These are phyloP conservation scores for Macroglossus sobrinus DNA, from an alignment of 2,113 vertebrate species.

Conservation along the genomic window DNA sequence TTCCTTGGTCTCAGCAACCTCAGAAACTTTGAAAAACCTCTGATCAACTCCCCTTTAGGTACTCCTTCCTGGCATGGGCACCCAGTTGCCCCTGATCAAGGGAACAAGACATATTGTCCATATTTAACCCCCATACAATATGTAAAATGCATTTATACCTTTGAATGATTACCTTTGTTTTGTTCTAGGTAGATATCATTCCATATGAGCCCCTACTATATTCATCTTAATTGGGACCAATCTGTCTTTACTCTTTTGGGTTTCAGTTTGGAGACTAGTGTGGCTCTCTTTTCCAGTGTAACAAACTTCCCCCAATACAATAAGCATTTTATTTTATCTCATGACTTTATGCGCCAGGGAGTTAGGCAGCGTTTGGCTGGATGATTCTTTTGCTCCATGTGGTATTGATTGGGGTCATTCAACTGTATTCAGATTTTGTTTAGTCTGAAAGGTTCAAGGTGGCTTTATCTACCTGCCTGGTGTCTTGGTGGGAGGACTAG, in stretches of 20 bases:
- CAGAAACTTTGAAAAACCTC: neutral
- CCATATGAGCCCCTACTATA: neutral
- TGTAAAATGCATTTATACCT: neutral
- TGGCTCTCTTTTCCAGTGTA: neutral
- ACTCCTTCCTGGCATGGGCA: neutral
- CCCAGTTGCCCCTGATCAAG: neutral
- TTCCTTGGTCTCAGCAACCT: neutral
- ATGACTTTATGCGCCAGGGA: neutral
- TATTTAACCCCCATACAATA: neutral
- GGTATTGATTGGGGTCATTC: neutral
- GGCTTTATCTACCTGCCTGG: neutral
- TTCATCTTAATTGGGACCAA: neutral
- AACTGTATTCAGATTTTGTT: neutral
- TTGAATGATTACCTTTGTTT: neutral
- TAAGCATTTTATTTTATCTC: neutral
- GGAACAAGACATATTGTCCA: neutral
- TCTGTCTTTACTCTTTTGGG: neutral
- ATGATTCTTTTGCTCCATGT: neutral
- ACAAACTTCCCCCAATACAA: neutral
- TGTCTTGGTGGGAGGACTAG: neutral
- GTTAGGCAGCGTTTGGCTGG: neutral
- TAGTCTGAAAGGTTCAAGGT: neutral
- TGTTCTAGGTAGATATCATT: neutral
- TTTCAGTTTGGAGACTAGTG: neutral
- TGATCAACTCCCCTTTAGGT: neutral